Evolutionary conservation across 2,113 vertebrate genomes (phyloP), one percentile per base, ranked within the genome.

Genomic region (Cygnus buccinator): DNA sequence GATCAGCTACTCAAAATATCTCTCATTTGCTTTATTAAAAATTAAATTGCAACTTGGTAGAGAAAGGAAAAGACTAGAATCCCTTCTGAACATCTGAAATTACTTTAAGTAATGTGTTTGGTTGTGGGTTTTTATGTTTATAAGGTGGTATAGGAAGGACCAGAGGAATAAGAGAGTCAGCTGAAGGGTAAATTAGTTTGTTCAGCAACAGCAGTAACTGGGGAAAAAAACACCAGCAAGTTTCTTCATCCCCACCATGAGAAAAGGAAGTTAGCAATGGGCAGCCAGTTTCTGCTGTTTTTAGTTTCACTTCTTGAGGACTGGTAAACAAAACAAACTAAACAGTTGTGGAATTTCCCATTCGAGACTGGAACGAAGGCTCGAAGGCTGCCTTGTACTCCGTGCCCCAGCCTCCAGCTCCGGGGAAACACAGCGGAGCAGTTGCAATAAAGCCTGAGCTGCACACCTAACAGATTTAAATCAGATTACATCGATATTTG

Each of bases 291-390:
- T 68, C 80, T 89, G 93, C 52, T 90, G 82, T 41, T 90, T 96
- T 66, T 68, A 48, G 82, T 92, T 89, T 90, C 85, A 43, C 61
- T 46, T 33, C 44, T 0, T 23, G 68, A 86, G 59, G 48, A 37
- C 55, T 68, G 52, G 87, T 89, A 96, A 96, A 96, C 81, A 87
- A 89, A 87, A 39, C 83, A 28, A 86, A 94, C 68, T 74, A 89
- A 93, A 84, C 35, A 82, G 72, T 39, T 31, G 4, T 0, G 11
- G 81, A 70, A 78, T 68, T 89, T 96, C 83, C 89, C 89, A 76
- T 8, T 17, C 0, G 0, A 84, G 85, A 84, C 68, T 74, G 61
- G 79, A 93, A 87, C 37, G 4, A 4, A n/a, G 37, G 50, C 57
- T 80, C 2, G 1, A 20, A 35, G 25, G 22, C 52, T 88, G 57